Conservation (phyloP, 2,113 vertebrate genomes). For the Equus przewalskii region DNA sequence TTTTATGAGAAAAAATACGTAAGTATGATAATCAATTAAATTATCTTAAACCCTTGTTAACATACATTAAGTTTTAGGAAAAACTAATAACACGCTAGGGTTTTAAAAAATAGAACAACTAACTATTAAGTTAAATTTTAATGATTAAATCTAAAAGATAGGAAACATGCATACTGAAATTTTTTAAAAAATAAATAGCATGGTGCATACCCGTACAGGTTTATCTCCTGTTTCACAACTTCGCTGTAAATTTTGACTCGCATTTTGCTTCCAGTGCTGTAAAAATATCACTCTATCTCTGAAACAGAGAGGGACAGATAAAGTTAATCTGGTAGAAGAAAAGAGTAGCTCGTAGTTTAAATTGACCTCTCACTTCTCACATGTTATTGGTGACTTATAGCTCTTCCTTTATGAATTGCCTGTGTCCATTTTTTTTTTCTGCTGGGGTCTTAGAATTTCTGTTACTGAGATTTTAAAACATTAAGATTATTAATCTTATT, state of each 20-base stretch:
- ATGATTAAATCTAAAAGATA: slow-evolving; percentile 27
- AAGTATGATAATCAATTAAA: background rate
- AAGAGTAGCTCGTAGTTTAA: background rate
- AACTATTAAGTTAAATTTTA: background rate
- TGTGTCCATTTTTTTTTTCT: background rate
- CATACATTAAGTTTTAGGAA: background rate
- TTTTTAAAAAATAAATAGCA: background rate
- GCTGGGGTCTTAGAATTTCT: background rate
- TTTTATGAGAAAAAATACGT: background rate
- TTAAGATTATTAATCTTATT: background rate
- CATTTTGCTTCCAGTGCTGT: slow-evolving; percentile 13
- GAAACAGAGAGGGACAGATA: background rate
- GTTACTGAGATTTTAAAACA: background rate
- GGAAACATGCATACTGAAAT: background rate
- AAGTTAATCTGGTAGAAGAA: slow-evolving; percentile 69
- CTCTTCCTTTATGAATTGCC: background rate
- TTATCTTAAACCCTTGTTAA: background rate
- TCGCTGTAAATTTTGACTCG: slow-evolving; percentile 57
- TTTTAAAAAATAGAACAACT: slow-evolving; percentile 22
- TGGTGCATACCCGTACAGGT: too few relatives aligned
- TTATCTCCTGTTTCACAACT: background rate
- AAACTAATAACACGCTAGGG: background rate
- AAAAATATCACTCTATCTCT: slow-evolving; percentile 51
- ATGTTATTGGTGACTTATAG: background rate
- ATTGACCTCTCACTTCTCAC: background rate